A percentile compares a stretch with the other conserved stretches of the same genome.
Evolutionary conservation across 2,888 invertebrate genomes (phyloP).

Genomic region (Oxyteleia sp.): DNA sequence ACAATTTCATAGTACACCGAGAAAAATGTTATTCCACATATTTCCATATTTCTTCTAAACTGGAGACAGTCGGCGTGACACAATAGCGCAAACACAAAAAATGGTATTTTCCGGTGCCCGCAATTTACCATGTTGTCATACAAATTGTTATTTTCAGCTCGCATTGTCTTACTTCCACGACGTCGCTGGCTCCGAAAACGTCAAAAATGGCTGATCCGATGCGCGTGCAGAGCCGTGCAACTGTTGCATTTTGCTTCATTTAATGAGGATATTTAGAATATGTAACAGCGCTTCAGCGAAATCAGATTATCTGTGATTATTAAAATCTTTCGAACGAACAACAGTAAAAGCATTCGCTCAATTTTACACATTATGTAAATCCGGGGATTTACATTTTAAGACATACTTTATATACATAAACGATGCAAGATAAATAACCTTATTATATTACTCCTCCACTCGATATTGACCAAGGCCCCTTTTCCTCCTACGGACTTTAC

Average conservation of each 20-base stretch:
- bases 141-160: conserved; percentile 63
- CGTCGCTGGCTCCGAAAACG: conserved; percentile 35
- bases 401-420: conserved; percentile 44
- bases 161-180: conserved; percentile 50
- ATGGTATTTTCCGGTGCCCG: conserved; percentile 32
- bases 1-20: conserved; percentile 41
- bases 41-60: conserved; percentile 54
- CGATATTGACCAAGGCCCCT: no score
- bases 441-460: conserved; percentile 27
- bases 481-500: no score
- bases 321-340: conserved; percentile 53
- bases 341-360: conserved; percentile 42
- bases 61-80: conserved; percentile 54
- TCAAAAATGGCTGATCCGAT: conserved; percentile 44
- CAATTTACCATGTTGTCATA: conserved; percentile 57
- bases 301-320: conserved; percentile 58
- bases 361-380: conserved; percentile 58
- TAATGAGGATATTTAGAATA: conserved; percentile 31
- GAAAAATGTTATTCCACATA: conserved; percentile 48
- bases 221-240: conserved; percentile 3
- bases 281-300: conserved; percentile 24
- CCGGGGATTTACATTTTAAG: conserved; percentile 57
- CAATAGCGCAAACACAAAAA: conserved; percentile 57
- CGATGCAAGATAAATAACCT: conserved; percentile 48
- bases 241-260: conserved; percentile 24